These are phyloP conservation scores for Ceraclea dissimilis DNA, from an alignment of 2,888 invertebrate species.

Conservation along the genomic window DNA sequence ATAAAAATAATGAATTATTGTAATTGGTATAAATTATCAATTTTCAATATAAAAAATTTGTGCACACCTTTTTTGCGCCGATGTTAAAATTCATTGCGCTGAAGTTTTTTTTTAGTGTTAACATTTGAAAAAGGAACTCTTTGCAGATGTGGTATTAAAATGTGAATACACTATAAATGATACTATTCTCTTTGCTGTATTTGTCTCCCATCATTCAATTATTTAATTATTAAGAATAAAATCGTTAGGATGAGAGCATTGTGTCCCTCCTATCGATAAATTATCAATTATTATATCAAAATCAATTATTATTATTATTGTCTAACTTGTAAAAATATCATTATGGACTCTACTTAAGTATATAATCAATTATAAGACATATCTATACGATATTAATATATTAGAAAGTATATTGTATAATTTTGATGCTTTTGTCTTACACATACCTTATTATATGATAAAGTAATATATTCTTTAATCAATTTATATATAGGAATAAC, in stretches of 20 bases:
- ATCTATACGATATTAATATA: background rate
- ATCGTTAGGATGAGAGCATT: background rate
- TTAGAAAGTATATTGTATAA: background rate
- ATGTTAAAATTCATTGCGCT: too few species aligned
- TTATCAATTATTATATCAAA: constrained; percentile 1
- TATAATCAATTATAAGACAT: background rate
- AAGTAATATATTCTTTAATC: too few species aligned
- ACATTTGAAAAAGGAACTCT: too few species aligned
- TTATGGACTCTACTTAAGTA: background rate
- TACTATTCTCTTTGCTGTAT: constrained; percentile 19
- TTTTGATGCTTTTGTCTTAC: background rate
- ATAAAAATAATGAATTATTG: too few species aligned
- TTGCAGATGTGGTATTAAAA: background rate
- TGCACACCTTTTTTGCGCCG: too few species aligned
- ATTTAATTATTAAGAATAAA: constrained; percentile 21
- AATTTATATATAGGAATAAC: background rate
- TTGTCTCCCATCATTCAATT: constrained; percentile 27
- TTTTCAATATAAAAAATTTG: too few species aligned
- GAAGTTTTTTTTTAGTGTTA: too few species aligned
- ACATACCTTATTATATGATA: too few species aligned
- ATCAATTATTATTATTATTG: background rate
- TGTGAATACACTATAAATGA: background rate
- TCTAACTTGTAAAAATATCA: background rate
- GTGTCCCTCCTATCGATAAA: constrained; percentile 4
- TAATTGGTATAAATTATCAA: too few species aligned